Conservation (phyloP, 2,797 vertebrate genomes). For the Gobionotothen gibberifrons region DNA sequence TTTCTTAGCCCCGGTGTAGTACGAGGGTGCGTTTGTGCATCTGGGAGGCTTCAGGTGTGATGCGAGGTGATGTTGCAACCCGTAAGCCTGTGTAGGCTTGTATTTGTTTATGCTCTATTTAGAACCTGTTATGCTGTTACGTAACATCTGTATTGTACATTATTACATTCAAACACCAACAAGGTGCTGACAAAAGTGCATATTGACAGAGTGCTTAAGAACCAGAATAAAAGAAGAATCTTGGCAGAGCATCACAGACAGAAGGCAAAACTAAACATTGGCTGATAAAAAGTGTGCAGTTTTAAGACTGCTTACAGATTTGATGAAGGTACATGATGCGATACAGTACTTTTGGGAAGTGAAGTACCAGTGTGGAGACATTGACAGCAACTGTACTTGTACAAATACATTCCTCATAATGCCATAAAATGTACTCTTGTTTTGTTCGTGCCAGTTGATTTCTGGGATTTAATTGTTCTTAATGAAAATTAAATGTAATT, state of each 20-base stretch:
- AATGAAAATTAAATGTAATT: too few species aligned
- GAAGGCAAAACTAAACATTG: slow-evolving; percentile 33
- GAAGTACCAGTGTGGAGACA: slow-evolving; percentile 72
- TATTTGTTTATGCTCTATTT: slow-evolving; percentile 14
- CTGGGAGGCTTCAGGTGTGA: slow-evolving; percentile 19
- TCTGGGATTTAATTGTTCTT: too few species aligned
- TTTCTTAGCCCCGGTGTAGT: slow-evolving; percentile 17
- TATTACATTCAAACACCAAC: slow-evolving; percentile 50
- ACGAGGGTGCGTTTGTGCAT: slow-evolving; percentile 1
- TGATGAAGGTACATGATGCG: slow-evolving; percentile 23
- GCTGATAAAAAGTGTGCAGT: slow-evolving; percentile 28
- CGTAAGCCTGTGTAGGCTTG: slow-evolving; percentile 18
- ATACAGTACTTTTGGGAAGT: slow-evolving; percentile 56
- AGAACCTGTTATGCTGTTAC: slow-evolving; percentile 24
- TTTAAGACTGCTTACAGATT: slow-evolving; percentile 23
- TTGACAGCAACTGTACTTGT: slow-evolving; percentile 53
- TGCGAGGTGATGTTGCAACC: slow-evolving; percentile 6
- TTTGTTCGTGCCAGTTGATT: too few species aligned
- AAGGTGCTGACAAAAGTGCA: slow-evolving; percentile 70
- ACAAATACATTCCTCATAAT: slow-evolving; percentile 12
- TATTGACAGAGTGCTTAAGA: slow-evolving; percentile 61
- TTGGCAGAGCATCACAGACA: slow-evolving; percentile 31
- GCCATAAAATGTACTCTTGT: neutral
- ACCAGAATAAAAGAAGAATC: slow-evolving; percentile 16
- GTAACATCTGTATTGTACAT: slow-evolving; percentile 35